Conservation (phyloP, 2,888 invertebrate genomes). For the Bursaphelenchus okinawaensis region DNA sequence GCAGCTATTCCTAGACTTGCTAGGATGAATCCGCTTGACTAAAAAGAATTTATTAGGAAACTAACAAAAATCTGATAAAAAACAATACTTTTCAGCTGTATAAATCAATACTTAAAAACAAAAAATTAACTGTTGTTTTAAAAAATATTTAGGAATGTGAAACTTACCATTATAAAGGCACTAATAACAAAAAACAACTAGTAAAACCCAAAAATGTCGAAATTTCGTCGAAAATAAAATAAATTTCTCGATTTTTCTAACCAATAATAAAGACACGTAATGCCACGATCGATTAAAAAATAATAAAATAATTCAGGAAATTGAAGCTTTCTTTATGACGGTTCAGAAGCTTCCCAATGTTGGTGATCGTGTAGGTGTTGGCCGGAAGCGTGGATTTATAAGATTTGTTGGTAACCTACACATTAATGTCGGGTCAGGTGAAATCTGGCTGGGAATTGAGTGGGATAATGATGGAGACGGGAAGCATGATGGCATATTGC, state of each 20-base stretch:
- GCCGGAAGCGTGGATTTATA: background rate
- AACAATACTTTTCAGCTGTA: no score
- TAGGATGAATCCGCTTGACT: slow-evolving; percentile 72
- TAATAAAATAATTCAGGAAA: background rate
- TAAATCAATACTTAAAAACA: no score
- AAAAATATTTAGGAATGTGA: slow-evolving; percentile 1
- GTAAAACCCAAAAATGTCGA: slow-evolving; percentile 1
- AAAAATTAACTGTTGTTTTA: no score
- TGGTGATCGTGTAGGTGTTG: slow-evolving; percentile 2
- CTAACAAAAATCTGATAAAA: no score
- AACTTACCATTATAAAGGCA: slow-evolving; percentile 9
- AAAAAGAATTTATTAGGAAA: slow-evolving; percentile 31
- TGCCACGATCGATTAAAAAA: background rate
- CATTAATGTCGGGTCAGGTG: slow-evolving; percentile 48
- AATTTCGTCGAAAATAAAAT: background rate
- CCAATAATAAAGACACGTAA: background rate
- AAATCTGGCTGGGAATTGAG: slow-evolving; percentile 83
- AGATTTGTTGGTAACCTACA: slow-evolving; percentile 6
- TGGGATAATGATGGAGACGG: slow-evolving; percentile 86
- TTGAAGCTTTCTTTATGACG: background rate
- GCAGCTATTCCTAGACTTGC: slow-evolving; percentile 85
- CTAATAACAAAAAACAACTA: background rate
- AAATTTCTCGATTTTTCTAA: background rate
- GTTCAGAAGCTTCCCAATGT: background rate
- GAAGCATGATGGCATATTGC: slow-evolving; percentile 82